phyloP scores from a whole-genome alignment of 2,113 vertebrate species.

The Lampris megalopsis region DNA sequence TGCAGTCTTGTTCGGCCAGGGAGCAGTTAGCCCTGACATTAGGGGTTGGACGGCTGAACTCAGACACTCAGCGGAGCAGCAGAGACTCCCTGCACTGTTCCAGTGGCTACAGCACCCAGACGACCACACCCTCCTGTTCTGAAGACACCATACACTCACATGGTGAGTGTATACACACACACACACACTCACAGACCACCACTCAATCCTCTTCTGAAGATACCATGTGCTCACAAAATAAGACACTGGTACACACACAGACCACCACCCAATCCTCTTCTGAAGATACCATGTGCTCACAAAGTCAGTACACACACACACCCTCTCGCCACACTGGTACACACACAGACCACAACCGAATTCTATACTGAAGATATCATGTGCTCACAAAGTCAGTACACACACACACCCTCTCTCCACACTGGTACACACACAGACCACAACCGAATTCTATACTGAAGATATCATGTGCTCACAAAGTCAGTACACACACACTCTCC shows the following conservation, averaged over 20 bases:
- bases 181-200: neutral
- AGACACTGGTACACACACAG: neutral
- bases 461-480: no score
- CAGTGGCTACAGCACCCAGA: constrained; percentile 89
- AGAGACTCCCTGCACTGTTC: constrained; percentile 87
- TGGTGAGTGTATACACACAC: constrained; percentile 63
- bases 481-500: neutral
- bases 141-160: constrained; percentile 88
- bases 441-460: no score
- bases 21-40: constrained; percentile 83
- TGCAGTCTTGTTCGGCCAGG: constrained; percentile 75
- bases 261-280: neutral
- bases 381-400: neutral
- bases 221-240: neutral
- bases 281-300: no score
- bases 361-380: neutral
- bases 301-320: no score
- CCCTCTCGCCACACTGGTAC: no score
- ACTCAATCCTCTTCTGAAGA: neutral
- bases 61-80: constrained; percentile 80
- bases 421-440: no score
- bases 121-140: constrained; percentile 87
- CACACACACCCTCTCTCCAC: no score
- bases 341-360: no score
- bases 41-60: constrained; percentile 67